Percentiles rank a stretch among this genome's conserved stretches.
These are phyloP conservation scores for Poecilus cupreus DNA, from an alignment of 2,888 invertebrate genomes.

Conservation along the genomic window DNA sequence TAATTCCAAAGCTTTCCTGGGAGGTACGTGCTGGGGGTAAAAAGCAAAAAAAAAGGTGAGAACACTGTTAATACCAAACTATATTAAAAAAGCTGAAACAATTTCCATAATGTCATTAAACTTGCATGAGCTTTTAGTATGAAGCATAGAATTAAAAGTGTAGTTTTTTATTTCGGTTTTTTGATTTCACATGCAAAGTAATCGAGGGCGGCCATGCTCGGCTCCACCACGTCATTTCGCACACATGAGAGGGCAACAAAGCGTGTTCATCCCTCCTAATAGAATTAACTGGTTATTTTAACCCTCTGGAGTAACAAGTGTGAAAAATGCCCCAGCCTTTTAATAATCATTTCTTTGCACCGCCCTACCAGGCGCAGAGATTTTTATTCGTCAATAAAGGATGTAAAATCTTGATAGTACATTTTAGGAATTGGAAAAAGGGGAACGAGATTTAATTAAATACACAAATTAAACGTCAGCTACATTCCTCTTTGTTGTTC, in stretches of 20 bases:
- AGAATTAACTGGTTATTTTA: constrained; percentile 12
- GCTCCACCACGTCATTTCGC: not conserved
- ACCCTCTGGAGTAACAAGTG: not conserved
- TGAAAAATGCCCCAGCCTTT: not conserved
- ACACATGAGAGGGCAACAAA: constrained; percentile 18
- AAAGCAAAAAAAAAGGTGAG: no score
- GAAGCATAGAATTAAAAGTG: constrained; percentile 4
- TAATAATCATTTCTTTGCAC: not conserved
- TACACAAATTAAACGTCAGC: constrained; percentile 71
- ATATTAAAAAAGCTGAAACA: no score
- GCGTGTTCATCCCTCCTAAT: constrained; percentile 4
- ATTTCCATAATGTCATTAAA: not conserved
- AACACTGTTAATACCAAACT: no score
- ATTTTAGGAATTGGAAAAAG: constrained; percentile 69
- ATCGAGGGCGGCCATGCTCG: not conserved
- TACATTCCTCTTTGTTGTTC: constrained; percentile 69
- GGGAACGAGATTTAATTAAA: constrained; percentile 70
- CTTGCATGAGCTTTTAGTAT: not conserved
- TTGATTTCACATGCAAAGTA: constrained; percentile 21
- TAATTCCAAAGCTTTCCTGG: no score
- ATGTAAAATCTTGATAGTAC: constrained; percentile 70
- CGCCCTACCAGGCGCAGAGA: constrained; percentile 36
- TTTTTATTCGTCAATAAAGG: constrained; percentile 70
- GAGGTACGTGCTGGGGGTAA: no score
- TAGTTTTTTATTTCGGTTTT: constrained; percentile 10